Conservation (phyloP, 2,888 invertebrate genomes). For the Serripes groenlandicus region DNA sequence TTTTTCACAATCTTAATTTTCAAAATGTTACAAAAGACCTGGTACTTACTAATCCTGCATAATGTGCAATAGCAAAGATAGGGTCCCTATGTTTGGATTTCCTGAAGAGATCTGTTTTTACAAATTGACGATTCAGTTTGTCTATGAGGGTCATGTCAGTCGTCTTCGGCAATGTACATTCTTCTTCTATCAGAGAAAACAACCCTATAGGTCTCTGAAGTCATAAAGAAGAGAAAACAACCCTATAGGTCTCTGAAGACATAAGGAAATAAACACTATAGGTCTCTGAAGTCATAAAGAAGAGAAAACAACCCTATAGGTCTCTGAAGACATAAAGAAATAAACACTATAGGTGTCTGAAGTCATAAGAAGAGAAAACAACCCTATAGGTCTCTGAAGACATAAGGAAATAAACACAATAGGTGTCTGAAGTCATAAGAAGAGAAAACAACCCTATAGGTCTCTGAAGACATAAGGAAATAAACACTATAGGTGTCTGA, state of each 20-base stretch:
- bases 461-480: conserved; percentile 69
- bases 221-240: background rate
- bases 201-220: conserved; percentile 82
- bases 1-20: no score
- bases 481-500: conserved; percentile 82
- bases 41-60: conserved; percentile 71
- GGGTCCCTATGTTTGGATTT: conserved; percentile 76
- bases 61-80: conserved; percentile 77
- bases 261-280: conserved; percentile 80
- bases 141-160: conserved; percentile 82
- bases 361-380: conserved; percentile 15
- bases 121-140: conserved; percentile 77
- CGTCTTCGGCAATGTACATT: conserved; percentile 82
- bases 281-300: conserved; percentile 73
- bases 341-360: conserved; percentile 82
- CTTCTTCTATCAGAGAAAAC: conserved; percentile 84
- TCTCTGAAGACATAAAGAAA: conserved; percentile 69
- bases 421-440: no score
- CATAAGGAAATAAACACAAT: conserved; percentile 80
- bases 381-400: background rate
- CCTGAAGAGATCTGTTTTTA: conserved; percentile 61
- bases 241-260: background rate
- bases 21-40: no score
- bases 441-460: background rate
- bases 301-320: background rate